Evolutionary conservation across 1,140 invertebrate genomes (phyloP).

Genomic region (Macrotrachela quadricornifera): DNA sequence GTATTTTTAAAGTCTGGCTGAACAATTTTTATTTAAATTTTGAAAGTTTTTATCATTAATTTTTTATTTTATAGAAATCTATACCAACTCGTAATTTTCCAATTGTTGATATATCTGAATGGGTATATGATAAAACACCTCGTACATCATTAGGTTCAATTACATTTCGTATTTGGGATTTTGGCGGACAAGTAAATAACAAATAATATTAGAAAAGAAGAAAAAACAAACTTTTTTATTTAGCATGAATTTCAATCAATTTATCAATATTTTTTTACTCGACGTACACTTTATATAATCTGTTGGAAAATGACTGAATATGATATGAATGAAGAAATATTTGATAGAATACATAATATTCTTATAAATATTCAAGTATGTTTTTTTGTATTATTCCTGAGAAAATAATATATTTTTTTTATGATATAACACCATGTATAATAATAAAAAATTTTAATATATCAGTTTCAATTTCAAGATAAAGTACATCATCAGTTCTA

Average conservation of each 20-base stretch:
- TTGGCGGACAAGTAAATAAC: slow-evolving; percentile 65
- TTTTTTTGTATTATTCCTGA: slow-evolving; percentile 14
- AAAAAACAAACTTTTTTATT: background rate
- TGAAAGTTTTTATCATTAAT: no score
- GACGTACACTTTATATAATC: slow-evolving; percentile 78
- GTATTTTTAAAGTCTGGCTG: no score
- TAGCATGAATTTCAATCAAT: slow-evolving; percentile 50
- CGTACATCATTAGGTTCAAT: slow-evolving; percentile 43
- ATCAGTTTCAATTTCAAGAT: no score
- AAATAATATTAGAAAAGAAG: no score
- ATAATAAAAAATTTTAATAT: no score
- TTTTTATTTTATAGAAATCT: no score
- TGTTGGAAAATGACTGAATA: slow-evolving; percentile 85
- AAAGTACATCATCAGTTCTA: no score
- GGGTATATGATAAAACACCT: slow-evolving; percentile 3
- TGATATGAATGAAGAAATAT: slow-evolving; percentile 42
- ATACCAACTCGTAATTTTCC: no score
- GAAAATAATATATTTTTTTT: background rate
- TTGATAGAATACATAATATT: slow-evolving; percentile 77
- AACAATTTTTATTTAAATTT: no score
- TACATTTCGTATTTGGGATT: slow-evolving; percentile 95
- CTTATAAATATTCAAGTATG: slow-evolving; percentile 66
- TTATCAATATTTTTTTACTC: slow-evolving; percentile 91
- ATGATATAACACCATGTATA: no score
- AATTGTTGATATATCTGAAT: slow-evolving; percentile 3